phyloP scores from a whole-genome alignment of 2,888 invertebrate genomes.

The Torymus tubicola region DNA sequence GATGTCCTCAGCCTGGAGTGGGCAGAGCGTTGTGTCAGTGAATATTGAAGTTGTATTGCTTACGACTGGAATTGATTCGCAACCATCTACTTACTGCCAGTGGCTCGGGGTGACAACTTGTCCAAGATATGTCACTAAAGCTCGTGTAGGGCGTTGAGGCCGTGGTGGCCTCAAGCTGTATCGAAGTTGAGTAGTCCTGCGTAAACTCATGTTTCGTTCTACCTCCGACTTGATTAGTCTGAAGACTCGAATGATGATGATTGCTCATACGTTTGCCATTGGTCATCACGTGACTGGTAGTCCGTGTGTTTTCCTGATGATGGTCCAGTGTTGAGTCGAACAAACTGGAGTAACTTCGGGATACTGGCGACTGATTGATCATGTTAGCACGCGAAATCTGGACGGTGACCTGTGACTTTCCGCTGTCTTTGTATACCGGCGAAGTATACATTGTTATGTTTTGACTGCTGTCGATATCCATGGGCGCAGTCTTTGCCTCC shows the following conservation, averaged over 20 bases:
- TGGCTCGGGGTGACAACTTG: conserved; percentile 75
- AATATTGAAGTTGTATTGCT: conserved; percentile 76
- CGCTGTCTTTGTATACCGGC: conserved; percentile 63
- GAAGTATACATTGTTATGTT: conserved; percentile 68
- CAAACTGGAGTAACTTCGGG: conserved; percentile 62
- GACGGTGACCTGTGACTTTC: conserved; percentile 68
- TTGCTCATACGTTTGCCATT: conserved; percentile 71
- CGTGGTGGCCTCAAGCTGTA: conserved; percentile 73
- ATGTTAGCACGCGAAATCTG: conserved; percentile 68
- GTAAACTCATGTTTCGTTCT: conserved; percentile 69
- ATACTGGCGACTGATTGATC: conserved; percentile 64
- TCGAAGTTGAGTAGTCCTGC: conserved; percentile 68
- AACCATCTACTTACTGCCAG: conserved; percentile 75
- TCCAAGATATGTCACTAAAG: conserved; percentile 74
- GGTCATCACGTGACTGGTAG: conserved; percentile 53
- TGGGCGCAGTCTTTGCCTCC: conserved; percentile 66
- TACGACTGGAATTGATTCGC: conserved; percentile 74
- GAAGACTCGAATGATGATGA: conserved; percentile 60
- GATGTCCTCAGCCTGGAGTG: conserved; percentile 74
- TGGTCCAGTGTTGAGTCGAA: conserved; percentile 62
- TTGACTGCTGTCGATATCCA: conserved; percentile 66
- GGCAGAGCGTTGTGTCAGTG: conserved; percentile 76
- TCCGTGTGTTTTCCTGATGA: conserved; percentile 12
- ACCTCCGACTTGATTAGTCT: conserved; percentile 58
- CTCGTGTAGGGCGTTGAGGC: conserved; percentile 71